phyloP scores from a whole-genome alignment of 2,797 vertebrate species.

The Schizopygopsis malacanthus region DNA sequence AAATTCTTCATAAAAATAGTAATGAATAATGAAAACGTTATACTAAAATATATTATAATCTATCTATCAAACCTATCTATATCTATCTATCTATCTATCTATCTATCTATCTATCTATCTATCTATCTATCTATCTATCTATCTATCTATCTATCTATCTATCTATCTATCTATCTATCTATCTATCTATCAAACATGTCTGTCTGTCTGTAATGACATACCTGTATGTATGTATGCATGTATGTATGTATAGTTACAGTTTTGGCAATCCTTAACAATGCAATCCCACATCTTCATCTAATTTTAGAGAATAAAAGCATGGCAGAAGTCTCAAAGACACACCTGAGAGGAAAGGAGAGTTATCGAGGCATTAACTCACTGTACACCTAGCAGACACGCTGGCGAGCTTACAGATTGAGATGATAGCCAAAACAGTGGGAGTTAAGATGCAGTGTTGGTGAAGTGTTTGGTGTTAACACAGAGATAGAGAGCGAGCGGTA shows the following conservation, averaged over 20 bases:
- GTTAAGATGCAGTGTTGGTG: conserved; percentile 59
- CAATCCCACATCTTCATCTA: not conserved
- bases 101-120: too few relatives aligned
- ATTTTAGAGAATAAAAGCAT: not conserved
- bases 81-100: too few relatives aligned
- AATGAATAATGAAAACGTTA: too few relatives aligned
- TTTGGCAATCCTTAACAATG: not conserved
- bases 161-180: too few relatives aligned
- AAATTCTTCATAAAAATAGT: too few relatives aligned
- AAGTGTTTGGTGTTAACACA: conserved; percentile 53
- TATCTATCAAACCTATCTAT: too few relatives aligned
- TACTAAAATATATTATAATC: too few relatives aligned
- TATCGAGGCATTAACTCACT: conserved; percentile 34
- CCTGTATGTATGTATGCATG: too few relatives aligned
- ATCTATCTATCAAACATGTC: too few relatives aligned
- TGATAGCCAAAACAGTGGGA: conserved; percentile 54
- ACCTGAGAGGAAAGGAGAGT: conserved; percentile 17
- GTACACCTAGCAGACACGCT: conserved; percentile 49
- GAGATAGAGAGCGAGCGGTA: conserved; percentile 58
- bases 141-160: too few relatives aligned
- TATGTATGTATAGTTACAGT: not conserved
- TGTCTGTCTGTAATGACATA: too few relatives aligned
- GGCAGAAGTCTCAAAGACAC: conserved; percentile 1
- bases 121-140: too few relatives aligned
- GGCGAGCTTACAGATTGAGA: conserved; percentile 51